Base-by-base conservation (phyloP, 23 tunicate genomes). In the Phallusia fumigata region DNA sequence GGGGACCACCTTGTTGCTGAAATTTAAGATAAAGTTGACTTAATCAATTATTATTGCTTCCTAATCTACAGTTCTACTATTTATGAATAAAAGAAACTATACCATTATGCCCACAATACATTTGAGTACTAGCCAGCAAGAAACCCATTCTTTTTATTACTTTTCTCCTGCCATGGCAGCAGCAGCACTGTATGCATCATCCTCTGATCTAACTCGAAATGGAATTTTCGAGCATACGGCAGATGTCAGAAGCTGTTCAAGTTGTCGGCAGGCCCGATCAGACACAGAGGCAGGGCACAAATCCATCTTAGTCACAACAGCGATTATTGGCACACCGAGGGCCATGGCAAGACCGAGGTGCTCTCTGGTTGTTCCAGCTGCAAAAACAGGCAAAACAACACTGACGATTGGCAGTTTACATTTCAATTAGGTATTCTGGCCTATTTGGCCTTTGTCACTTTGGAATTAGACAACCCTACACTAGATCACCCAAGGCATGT, bases 231-330 rank as follows among this genome's bases (percentile, higher is more conserved):
- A 88, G 73, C 97, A 90, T 5, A 88, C 97, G 33, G 92, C 85
- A 52, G 95, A 88, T 2, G 97, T 81, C n/a, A 97, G 89, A 11
- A 97, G 83, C 82, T 96, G 76, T 53, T 94, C 95, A 33, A 94
- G 81, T 65, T 89, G 94, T 33, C 87, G 88, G 65, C 94, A 89
- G 15, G 94, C 85, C 45, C 94, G 79, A 0, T 94, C 94, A 26
- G 82, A 83, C 15, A 89, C 83, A 18, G 88, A 65, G 8, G 75
- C 32, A 24, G 94, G 90, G 50, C 94, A 89, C 24, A 88, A 82
- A 75, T 97, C 99, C 28, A 90, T 91, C 82, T 97, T 97, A 0
- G 99, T 97, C 18, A 97, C 97, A 0, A 92, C 99, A 21, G 92
- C 95, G 40, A 97, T 82, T 26, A 89, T 87, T 0, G 99, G 99